A percentile compares a stretch with the other conserved stretches of the same genome.
Evolutionary conservation across 1,140 invertebrate genomes (phyloP).

Genomic region (Drosophila sproati): DNA sequence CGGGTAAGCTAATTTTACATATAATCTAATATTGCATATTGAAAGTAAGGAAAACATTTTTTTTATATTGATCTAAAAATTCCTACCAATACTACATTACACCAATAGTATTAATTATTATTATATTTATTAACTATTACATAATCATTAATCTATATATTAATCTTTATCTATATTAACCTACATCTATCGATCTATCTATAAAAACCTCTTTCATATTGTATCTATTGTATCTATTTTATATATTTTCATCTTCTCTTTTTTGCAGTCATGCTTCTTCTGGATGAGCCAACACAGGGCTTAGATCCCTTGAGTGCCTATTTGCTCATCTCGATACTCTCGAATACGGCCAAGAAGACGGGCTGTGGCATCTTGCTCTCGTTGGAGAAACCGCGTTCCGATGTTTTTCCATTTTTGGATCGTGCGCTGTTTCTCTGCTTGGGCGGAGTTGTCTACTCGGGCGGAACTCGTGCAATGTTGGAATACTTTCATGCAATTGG

Average conservation of each 20-base stretch:
- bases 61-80: too few relatives aligned
- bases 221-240: too few relatives aligned
- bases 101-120: too few relatives aligned
- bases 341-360: constrained; percentile 95
- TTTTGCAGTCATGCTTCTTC: constrained; percentile 89
- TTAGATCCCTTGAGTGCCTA: constrained; percentile 96
- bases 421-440: constrained; percentile 91
- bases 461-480: constrained; percentile 94
- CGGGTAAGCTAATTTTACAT: constrained; percentile 85
- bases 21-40: constrained; percentile 36
- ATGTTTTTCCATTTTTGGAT: constrained; percentile 96
- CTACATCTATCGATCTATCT: too few relatives aligned
- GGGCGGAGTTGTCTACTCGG: constrained; percentile 95
- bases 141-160: too few relatives aligned
- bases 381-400: constrained; percentile 96
- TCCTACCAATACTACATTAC: too few relatives aligned
- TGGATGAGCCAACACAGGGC: constrained; percentile 96
- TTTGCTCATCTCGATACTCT: constrained; percentile 95
- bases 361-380: constrained; percentile 94
- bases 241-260: neutral
- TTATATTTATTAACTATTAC: too few relatives aligned
- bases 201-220: too few relatives aligned
- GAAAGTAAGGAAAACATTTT: too few relatives aligned
- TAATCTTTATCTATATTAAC: neutral
- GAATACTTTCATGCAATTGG: constrained; percentile 96